Evolutionary conservation across 1,140 invertebrate genomes (phyloP).

Genomic region (Diabrotica undecimpunctata): DNA sequence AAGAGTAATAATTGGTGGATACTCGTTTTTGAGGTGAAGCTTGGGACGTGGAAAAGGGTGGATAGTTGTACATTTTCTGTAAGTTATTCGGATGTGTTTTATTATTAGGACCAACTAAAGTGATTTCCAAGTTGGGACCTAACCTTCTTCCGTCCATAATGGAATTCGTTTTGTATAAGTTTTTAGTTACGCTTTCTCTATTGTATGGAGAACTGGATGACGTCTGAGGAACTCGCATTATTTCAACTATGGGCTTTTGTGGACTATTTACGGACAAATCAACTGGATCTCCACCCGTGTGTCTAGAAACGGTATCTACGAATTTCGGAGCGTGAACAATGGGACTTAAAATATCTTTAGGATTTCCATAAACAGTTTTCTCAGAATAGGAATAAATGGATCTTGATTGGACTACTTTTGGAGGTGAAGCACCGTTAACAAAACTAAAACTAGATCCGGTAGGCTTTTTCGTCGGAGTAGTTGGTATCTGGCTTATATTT

Average conservation of each 20-base stretch:
- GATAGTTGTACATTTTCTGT: slow-evolving; percentile 3
- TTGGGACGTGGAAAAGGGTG: background rate
- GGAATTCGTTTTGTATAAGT: slow-evolving; percentile 30
- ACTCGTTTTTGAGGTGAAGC: background rate
- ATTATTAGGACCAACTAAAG: slow-evolving; percentile 48
- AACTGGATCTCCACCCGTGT: slow-evolving; percentile 49
- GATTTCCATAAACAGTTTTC: slow-evolving; percentile 66
- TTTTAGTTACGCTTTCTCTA: slow-evolving; percentile 30
- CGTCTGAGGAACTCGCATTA: slow-evolving; percentile 47
- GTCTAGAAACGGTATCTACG: slow-evolving; percentile 44
- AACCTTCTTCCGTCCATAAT: slow-evolving; percentile 44
- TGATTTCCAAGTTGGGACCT: slow-evolving; percentile 60
- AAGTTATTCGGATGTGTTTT: background rate
- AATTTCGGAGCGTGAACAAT: slow-evolving; percentile 43
- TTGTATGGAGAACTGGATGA: slow-evolving; percentile 29
- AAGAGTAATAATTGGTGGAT: slow-evolving; percentile 4
- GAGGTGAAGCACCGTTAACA: slow-evolving; percentile 46
- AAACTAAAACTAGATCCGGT: slow-evolving; percentile 22
- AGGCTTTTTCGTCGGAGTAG: slow-evolving; percentile 20
- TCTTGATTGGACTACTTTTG: slow-evolving; percentile 60
- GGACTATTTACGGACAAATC: slow-evolving; percentile 51
- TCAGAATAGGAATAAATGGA: slow-evolving; percentile 60
- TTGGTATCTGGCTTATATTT: slow-evolving; percentile 21
- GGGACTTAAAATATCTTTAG: slow-evolving; percentile 61
- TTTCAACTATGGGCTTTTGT: slow-evolving; percentile 50